phyloP scores from a whole-genome alignment of 2,113 vertebrate species.

The Hydropotes inermis region DNA sequence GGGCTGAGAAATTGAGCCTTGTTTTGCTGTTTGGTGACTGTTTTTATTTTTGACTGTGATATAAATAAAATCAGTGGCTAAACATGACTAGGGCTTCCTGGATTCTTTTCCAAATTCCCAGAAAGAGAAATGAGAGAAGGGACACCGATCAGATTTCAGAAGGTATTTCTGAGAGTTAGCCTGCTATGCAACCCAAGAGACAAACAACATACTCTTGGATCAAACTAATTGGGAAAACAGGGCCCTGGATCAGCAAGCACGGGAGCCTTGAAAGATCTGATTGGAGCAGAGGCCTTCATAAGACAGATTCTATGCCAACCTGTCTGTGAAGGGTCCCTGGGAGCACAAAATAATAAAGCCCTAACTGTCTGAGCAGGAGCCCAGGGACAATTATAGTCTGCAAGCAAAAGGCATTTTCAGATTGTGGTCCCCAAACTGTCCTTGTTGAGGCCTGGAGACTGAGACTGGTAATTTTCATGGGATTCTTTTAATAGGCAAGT shows the following conservation, averaged over 20 bases:
- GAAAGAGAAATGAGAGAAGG: slow-evolving; percentile 33
- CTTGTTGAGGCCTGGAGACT: not conserved
- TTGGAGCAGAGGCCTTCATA: not conserved
- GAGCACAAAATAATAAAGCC: not conserved
- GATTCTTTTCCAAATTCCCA: not conserved
- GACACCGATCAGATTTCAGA: not conserved
- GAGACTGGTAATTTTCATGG: not conserved
- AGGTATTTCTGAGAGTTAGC: not conserved
- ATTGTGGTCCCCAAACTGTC: not conserved
- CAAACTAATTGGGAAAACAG: not conserved
- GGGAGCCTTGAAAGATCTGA: not conserved
- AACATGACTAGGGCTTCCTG: not conserved
- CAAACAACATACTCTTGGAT: not conserved
- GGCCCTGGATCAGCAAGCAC: not conserved
- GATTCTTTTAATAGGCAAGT: not conserved
- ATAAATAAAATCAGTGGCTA: slow-evolving; percentile 34
- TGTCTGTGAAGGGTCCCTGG: not conserved
- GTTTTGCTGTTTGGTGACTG: not conserved
- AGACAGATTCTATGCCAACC: not conserved
- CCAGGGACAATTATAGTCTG: not conserved
- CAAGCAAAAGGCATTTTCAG: not conserved
- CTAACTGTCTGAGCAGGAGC: not conserved
- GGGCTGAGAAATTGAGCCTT: not conserved
- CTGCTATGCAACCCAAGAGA: not conserved
- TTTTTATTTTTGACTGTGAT: slow-evolving; percentile 24